These are phyloP conservation scores for Strigamia maritima DNA, from an alignment of 2,888 invertebrate genomes.

Conservation along the genomic window DNA sequence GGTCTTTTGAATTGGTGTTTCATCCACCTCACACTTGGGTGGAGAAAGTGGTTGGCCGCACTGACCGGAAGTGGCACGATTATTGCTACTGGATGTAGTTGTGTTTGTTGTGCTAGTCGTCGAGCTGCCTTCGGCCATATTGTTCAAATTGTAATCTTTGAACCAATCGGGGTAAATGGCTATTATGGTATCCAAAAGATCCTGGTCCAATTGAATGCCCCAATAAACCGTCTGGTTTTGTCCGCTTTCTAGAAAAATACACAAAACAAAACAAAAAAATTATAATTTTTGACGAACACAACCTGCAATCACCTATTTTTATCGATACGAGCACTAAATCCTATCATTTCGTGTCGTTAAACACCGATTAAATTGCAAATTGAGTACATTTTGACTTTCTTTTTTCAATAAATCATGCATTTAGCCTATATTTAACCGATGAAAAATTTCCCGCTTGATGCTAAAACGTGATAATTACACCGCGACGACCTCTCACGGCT, in stretches of 20 bases:
- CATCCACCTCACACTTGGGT: conserved; percentile 89
- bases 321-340: neutral
- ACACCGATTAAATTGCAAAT: neutral
- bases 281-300: neutral
- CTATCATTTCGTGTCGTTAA: neutral
- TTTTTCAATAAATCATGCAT: neutral
- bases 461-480: neutral
- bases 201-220: conserved; percentile 89
- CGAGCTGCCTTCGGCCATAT: conserved; percentile 45
- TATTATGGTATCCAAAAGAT: conserved; percentile 85
- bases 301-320: neutral
- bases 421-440: neutral
- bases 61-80: conserved; percentile 10
- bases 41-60: conserved; percentile 60
- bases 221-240: conserved; percentile 55
- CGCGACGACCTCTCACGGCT: neutral
- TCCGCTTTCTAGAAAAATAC: conserved; percentile 40
- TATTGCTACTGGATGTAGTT: conserved; percentile 34
- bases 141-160: conserved; percentile 45
- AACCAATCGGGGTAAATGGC: conserved; percentile 94
- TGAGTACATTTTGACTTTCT: neutral
- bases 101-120: conserved; percentile 44
- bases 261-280: neutral
- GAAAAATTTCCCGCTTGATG: neutral
- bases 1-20: conserved; percentile 84